Conservation (phyloP, 2,888 invertebrate genomes). For the Pteria penguin region DNA sequence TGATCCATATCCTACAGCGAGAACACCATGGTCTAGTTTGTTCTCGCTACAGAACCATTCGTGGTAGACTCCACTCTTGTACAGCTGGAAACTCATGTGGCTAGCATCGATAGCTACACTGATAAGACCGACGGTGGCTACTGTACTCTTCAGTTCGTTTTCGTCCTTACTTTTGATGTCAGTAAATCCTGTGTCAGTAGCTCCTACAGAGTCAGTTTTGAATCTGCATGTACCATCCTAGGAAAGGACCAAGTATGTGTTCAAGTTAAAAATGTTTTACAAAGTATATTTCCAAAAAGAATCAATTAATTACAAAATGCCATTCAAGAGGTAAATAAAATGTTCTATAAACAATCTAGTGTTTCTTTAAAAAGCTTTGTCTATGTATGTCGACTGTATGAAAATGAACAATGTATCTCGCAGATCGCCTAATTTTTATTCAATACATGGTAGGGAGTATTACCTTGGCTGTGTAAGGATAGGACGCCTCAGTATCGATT, state of each 20-base stretch:
- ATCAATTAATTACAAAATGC: too few species aligned
- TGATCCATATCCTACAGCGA: conserved; percentile 90
- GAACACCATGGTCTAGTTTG: conserved; percentile 91
- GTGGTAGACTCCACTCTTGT: conserved; percentile 84
- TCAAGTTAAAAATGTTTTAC: background rate
- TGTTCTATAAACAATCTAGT: too few species aligned
- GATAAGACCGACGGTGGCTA: conserved; percentile 91
- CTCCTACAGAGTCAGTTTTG: conserved; percentile 85
- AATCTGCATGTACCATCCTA: conserved; percentile 79
- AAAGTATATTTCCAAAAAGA: too few species aligned
- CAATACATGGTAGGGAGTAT: too few species aligned
- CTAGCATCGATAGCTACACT: conserved; percentile 94
- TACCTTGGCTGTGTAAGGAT: conserved; percentile 85
- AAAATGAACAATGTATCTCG: too few species aligned
- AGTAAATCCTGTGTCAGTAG: conserved; percentile 89
- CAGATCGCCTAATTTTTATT: too few species aligned
- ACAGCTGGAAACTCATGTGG: conserved; percentile 85
- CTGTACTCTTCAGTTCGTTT: conserved; percentile 86
- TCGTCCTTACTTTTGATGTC: conserved; percentile 89
- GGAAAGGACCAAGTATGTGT: background rate
- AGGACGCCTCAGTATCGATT: conserved; percentile 92
- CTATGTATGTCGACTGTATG: too few species aligned
- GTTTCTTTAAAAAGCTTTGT: too few species aligned
- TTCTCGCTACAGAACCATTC: conserved; percentile 89
- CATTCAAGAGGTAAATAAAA: too few species aligned